Evolutionary conservation across 2,797 vertebrate genomes (phyloP), one percentile per base, ranked within the genome.

Genomic region (Anabas testudineus): DNA sequence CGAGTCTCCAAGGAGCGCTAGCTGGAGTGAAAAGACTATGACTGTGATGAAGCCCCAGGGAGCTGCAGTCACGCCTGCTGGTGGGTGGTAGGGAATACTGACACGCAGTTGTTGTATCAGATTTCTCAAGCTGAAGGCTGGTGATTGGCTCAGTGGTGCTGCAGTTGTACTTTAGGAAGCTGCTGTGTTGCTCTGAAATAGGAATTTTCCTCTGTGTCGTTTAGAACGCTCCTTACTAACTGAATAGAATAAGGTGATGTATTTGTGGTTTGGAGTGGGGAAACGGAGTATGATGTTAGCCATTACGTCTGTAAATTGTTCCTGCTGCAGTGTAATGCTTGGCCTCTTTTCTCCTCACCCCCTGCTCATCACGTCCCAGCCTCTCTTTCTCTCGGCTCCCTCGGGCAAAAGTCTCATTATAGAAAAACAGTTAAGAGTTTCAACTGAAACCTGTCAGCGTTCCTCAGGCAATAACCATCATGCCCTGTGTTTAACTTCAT

Each of bases 281-380:
- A 66, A 61, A 80, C 41, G n/a, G 67, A 63, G 57, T 47, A 32
- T 67, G 76, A 72, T 80, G 83, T 85, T 82, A 86, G 74, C 85
- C 68, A 81, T 89, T 75, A 82, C 59, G 24, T 74, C 59, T 60
- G 55, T 81, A 80, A n/a, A 78, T 84, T 76, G 66, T 74, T 86
- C 39, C 74, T 82, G 73, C 58, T 76, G 76, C 41, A 34, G 83
- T 76, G 74, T 41, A 34, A 83, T 82, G 80, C 82, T 82, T 79
- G 36, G 73, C 83, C 63, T 39, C 36, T 36, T 52, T 55, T 32
- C 46, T 54, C 53, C 28, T 46, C 54, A 8, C 42, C 43, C 68
- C 57, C 58, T 47, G 74, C 70, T 58, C 60, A 39, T 70, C 73
- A 68, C 61, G 49, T 67, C 52, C 22, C 66, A 30, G 49, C 58